Percentiles rank a stretch among this genome's conserved stretches.
Conservation (phyloP, 2,113 vertebrate species). For the Sebastes fasciatus region DNA sequence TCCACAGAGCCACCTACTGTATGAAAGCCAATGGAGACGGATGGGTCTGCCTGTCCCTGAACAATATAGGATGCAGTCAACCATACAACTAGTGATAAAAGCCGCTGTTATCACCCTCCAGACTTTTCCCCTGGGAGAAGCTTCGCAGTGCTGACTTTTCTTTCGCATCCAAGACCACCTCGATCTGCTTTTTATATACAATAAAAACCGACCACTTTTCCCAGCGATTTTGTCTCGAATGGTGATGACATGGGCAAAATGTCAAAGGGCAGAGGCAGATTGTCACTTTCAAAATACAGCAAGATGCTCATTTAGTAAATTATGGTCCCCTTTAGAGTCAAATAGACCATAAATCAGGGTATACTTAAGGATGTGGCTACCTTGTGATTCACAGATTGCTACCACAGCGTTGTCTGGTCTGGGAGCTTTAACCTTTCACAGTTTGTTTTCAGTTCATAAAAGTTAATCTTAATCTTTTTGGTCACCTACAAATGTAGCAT, state of each 20-base stretch:
- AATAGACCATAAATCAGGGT: too few species aligned
- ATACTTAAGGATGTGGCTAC: too few species aligned
- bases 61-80: slow-evolving; percentile 79
- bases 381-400: too few species aligned
- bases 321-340: too few species aligned
- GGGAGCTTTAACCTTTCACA: too few species aligned
- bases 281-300: slow-evolving; percentile 35
- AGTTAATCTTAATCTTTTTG: too few species aligned
- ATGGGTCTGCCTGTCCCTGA: slow-evolving; percentile 71
- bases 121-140: slow-evolving; percentile 60
- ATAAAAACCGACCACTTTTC: slow-evolving; percentile 11
- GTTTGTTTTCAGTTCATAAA: too few species aligned
- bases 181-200: slow-evolving; percentile 33
- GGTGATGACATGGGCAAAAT: slow-evolving; percentile 36
- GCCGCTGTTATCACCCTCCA: slow-evolving; percentile 76
- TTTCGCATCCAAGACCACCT: slow-evolving; percentile 32
- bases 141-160: slow-evolving; percentile 45
- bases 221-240: slow-evolving; percentile 10
- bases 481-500: not conserved
- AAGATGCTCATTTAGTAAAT: too few species aligned
- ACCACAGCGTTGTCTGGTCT: too few species aligned
- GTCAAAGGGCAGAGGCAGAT: slow-evolving; percentile 8
- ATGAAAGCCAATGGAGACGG: slow-evolving; percentile 78
- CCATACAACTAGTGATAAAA: slow-evolving; percentile 79
- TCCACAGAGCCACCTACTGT: slow-evolving; percentile 61